A percentile compares a stretch with the other conserved stretches of the same genome.
Conservation (phyloP, 1,140 invertebrate species). For the Aphelinus certus region DNA sequence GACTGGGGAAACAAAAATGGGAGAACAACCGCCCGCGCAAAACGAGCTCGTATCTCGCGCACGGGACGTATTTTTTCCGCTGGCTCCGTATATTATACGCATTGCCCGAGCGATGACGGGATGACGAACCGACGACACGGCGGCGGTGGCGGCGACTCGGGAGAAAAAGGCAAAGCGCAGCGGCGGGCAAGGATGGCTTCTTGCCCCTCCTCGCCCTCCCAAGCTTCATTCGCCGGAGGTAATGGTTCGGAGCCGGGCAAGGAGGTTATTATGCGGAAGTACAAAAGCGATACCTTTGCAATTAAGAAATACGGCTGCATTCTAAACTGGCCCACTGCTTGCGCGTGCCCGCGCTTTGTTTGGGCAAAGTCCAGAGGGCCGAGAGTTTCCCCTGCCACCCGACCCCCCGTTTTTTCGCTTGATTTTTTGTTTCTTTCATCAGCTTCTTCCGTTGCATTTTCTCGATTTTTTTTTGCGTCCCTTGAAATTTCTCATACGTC, state of each 20-base stretch:
- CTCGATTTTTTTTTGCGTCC: conserved; percentile 30
- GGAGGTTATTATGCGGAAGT: conserved; percentile 57
- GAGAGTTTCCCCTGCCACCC: background rate
- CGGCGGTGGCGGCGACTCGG: background rate
- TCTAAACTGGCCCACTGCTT: conserved; percentile 42
- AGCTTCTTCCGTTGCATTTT: conserved; percentile 33
- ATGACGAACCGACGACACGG: conserved; percentile 38
- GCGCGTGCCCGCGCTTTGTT: conserved; percentile 46
- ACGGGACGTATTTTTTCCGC: conserved; percentile 35
- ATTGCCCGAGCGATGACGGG: conserved; percentile 32
- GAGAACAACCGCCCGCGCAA: conserved; percentile 41
- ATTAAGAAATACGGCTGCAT: conserved; percentile 51
- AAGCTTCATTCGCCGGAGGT: conserved; percentile 53
- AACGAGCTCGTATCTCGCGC: background rate
- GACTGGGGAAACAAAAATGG: conserved; percentile 13
- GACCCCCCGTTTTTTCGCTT: conserved; percentile 10
- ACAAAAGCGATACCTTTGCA: conserved; percentile 60
- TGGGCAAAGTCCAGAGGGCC: conserved; percentile 15
- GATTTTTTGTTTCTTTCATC: conserved; percentile 23
- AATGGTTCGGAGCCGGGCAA: conserved; percentile 50
- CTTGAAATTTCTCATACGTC: conserved; percentile 36
- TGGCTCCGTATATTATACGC: conserved; percentile 38
- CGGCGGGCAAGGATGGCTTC: background rate
- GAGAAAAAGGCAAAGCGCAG: conserved; percentile 1
- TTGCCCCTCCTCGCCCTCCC: background rate